phyloP scores from a whole-genome alignment of 2,888 invertebrate species.

The Noctua comes region DNA sequence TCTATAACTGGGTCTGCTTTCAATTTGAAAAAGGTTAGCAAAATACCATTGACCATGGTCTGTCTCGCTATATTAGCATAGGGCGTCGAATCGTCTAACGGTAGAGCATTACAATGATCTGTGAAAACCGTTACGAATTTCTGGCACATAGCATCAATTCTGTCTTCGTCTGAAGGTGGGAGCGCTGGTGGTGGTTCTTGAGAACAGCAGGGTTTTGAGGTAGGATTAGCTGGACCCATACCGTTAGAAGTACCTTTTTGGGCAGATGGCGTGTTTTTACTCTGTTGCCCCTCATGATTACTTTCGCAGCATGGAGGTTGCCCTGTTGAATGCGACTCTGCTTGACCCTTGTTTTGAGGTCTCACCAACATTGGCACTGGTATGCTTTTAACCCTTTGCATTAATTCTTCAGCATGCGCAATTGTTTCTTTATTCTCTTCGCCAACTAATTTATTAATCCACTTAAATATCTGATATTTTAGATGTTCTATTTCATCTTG shows the following conservation, averaged over 20 bases:
- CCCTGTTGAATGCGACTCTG: not conserved
- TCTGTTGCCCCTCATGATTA: not conserved
- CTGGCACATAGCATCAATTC: slow-evolving; percentile 61
- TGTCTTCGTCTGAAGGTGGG: slow-evolving; percentile 3
- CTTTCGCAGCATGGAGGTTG: not conserved
- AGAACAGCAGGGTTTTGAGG: slow-evolving; percentile 24
- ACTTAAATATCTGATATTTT: slow-evolving; percentile 82
- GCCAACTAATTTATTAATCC: slow-evolving; percentile 77
- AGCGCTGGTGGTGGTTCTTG: not conserved
- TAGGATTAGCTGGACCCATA: not conserved
- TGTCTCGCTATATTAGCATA: slow-evolving; percentile 69
- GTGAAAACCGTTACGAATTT: slow-evolving; percentile 70
- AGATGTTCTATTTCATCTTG: slow-evolving; percentile 79
- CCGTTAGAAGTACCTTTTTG: not conserved
- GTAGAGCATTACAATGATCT: slow-evolving; percentile 72
- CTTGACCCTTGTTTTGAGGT: slow-evolving; percentile 20
- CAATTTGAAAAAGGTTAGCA: slow-evolving; percentile 72
- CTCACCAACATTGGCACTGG: slow-evolving; percentile 68
- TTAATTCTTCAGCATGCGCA: slow-evolving; percentile 73
- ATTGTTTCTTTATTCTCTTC: slow-evolving; percentile 73
- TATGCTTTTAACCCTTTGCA: slow-evolving; percentile 74
- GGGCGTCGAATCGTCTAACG: slow-evolving; percentile 65
- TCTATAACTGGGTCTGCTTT: slow-evolving; percentile 72
- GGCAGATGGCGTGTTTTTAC: not conserved
- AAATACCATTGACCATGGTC: slow-evolving; percentile 73